Conservation (phyloP, 1,140 invertebrate species). For the Leptonema lineaticorne region DNA sequence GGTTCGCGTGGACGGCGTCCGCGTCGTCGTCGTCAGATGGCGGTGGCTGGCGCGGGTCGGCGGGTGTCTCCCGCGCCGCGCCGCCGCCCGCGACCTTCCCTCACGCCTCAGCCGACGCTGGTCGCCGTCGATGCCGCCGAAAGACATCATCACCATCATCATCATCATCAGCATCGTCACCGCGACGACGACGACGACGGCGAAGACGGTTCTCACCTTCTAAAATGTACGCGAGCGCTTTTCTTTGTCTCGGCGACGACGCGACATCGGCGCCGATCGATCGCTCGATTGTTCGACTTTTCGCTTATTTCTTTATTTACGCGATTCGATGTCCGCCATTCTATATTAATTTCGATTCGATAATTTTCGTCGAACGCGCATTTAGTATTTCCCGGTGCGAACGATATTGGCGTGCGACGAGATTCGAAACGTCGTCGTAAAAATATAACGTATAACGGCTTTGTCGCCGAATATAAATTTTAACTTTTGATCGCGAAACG, state of each 20-base stretch:
- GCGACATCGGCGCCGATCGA: neutral
- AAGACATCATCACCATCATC: neutral
- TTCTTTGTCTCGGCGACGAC: neutral
- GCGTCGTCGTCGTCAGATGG: conserved; percentile 1
- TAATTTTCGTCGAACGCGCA: neutral
- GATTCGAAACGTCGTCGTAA: too few species aligned
- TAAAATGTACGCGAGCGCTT: neutral
- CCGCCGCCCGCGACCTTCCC: neutral
- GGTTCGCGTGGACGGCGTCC: neutral
- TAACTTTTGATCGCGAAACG: too few species aligned
- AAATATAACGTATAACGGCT: too few species aligned
- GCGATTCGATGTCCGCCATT: too few species aligned
- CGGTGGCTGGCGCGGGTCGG: conserved; percentile 20
- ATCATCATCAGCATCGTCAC: neutral
- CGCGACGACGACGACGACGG: neutral
- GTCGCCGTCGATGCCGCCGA: too few species aligned
- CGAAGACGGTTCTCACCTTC: neutral
- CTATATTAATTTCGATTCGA: too few species aligned
- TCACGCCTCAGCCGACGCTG: neutral
- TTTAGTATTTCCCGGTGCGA: too few species aligned
- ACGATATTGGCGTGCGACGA: too few species aligned
- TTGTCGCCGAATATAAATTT: too few species aligned
- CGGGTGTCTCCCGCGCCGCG: conserved; percentile 8
- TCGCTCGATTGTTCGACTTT: neutral
- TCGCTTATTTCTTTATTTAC: neutral